Evolutionary conservation across 2,797 vertebrate genomes (phyloP).

Genomic region (Anas capensis): DNA sequence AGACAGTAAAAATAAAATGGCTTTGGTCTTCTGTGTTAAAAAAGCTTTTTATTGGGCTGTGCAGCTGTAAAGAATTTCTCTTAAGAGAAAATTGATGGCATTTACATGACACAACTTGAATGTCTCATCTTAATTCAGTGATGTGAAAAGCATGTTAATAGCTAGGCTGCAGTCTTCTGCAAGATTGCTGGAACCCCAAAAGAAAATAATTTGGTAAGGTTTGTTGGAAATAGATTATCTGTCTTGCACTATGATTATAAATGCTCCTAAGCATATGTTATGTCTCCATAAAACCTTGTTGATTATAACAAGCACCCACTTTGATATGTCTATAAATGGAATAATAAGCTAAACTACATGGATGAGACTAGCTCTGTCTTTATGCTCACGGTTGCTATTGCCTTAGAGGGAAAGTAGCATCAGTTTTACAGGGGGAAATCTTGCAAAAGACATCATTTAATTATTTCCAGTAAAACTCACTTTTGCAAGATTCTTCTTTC

Average conservation of each 20-base stretch:
- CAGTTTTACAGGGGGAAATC: background rate
- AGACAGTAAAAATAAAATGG: background rate
- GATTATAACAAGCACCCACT: background rate
- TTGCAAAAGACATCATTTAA: background rate
- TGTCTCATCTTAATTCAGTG: slow-evolving; percentile 12
- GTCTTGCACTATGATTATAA: background rate
- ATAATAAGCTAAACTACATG: background rate
- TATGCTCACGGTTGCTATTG: fast-evolving
- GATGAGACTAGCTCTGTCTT: background rate
- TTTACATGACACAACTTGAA: slow-evolving; percentile 19
- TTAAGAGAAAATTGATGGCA: slow-evolving; percentile 32
- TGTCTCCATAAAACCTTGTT: background rate
- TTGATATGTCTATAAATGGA: background rate
- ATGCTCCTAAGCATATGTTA: background rate
- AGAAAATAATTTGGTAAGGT: background rate
- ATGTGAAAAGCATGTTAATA: slow-evolving; percentile 49
- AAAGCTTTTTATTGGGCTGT: background rate
- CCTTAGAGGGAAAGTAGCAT: background rate
- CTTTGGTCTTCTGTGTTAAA: background rate
- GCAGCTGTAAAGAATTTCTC: slow-evolving; percentile 12
- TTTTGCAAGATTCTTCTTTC: background rate
- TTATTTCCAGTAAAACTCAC: background rate
- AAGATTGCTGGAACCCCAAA: background rate
- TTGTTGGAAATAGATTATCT: background rate
- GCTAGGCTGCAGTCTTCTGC: background rate